These are phyloP conservation scores for Catalaphyllia jardinei DNA, from an alignment of 64 coral and sea anemone genomes.

Conservation along the genomic window DNA sequence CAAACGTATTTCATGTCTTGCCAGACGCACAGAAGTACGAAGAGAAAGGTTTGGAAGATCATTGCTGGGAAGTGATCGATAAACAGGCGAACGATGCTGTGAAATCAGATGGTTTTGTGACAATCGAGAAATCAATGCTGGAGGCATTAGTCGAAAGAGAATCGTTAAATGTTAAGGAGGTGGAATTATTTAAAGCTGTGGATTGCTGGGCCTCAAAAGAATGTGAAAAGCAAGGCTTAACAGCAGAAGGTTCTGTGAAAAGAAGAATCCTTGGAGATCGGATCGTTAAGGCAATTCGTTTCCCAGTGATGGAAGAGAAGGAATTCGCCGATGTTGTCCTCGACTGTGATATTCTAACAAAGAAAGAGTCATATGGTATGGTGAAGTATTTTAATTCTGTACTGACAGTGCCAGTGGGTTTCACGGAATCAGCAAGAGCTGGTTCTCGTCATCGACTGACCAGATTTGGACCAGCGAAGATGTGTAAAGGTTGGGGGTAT, in stretches of 20 bases:
- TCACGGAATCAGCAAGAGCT: neutral
- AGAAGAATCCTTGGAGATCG: conserved; percentile 36
- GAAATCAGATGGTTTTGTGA: conserved; percentile 15
- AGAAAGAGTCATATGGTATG: neutral
- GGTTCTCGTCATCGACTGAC: neutral
- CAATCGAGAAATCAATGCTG: conserved; percentile 31
- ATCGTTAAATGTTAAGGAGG: neutral
- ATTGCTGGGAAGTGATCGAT: conserved; percentile 56
- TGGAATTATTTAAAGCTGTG: conserved; percentile 28
- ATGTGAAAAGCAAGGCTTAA: conserved; percentile 18
- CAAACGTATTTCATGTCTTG: conserved; percentile 52
- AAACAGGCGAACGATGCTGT: conserved; percentile 35
- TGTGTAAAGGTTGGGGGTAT: neutral
- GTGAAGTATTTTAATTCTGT: conserved; percentile 37
- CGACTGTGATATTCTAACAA: conserved; percentile 22
- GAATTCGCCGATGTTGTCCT: conserved; percentile 24
- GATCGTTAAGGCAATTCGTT: conserved; percentile 17
- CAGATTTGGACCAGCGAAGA: neutral
- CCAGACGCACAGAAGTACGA: conserved; percentile 45
- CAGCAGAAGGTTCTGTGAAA: conserved; percentile 27
- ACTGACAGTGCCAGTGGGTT: neutral
- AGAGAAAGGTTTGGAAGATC: conserved; percentile 24
- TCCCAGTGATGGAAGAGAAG: conserved; percentile 22
- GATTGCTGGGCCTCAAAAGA: conserved; percentile 16
- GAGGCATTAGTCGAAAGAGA: conserved; percentile 22